Conservation (phyloP, 2,113 vertebrate genomes). For the Empidonax traillii region DNA sequence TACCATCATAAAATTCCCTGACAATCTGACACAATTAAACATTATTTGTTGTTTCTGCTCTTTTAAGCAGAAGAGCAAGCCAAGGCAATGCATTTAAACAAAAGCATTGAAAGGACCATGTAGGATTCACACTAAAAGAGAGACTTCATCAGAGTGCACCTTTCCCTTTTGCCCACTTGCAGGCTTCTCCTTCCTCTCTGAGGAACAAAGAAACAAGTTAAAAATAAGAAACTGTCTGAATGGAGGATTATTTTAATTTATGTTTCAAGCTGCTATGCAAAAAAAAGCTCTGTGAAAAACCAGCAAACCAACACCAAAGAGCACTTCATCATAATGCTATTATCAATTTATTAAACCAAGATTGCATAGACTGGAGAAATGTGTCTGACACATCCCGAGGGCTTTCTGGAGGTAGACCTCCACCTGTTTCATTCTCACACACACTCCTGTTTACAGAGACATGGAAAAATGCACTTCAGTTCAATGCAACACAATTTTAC, state of each 20-base stretch:
- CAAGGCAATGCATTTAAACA: neutral
- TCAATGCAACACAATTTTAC: neutral
- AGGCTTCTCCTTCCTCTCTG: neutral
- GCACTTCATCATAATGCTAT: constrained; percentile 50
- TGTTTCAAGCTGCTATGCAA: neutral
- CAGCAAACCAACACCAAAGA: constrained; percentile 12
- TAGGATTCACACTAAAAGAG: neutral
- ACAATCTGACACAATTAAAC: neutral
- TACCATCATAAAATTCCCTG: neutral
- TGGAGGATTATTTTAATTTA: neutral
- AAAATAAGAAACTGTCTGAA: neutral
- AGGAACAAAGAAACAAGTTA: neutral
- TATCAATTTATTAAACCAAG: constrained; percentile 60
- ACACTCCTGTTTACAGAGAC: constrained; percentile 31
- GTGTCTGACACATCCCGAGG: neutral
- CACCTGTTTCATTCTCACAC: constrained; percentile 58
- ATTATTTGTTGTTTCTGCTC: neutral
- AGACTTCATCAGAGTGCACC: neutral
- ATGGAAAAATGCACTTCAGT: neutral
- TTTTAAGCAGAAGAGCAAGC: neutral
- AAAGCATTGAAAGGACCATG: neutral
- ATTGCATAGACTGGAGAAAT: constrained; percentile 26
- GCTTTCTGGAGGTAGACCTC: constrained; percentile 30
- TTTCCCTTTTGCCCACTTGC: neutral
- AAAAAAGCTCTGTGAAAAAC: neutral